phyloP scores from a whole-genome alignment of 2,888 invertebrate genomes.

The Linnaemya vulpina region DNA sequence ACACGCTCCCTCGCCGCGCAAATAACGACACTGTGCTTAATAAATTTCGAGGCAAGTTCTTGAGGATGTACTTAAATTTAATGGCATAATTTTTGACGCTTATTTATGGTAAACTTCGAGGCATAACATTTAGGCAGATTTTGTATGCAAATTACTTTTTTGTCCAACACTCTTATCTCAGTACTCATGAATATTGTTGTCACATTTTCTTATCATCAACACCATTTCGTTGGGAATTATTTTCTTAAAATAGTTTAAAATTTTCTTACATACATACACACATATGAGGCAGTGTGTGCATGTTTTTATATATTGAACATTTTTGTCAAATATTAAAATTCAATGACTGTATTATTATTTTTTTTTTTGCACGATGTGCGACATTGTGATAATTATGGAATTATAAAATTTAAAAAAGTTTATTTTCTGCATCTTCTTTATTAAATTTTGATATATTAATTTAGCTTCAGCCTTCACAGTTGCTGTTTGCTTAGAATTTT shows the following conservation, averaged over 20 bases:
- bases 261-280: neutral
- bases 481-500: too few species aligned
- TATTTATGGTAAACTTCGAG: constrained; percentile 61
- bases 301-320: constrained; percentile 29
- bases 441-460: neutral
- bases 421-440: neutral
- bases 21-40: neutral
- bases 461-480: neutral
- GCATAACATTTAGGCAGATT: constrained; percentile 69
- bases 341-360: neutral
- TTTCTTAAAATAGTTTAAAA: neutral
- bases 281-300: constrained; percentile 37
- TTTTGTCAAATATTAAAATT: too few species aligned
- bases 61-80: constrained; percentile 63
- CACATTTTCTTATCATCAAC: constrained; percentile 65
- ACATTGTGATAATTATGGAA: neutral
- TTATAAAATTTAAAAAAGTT: neutral
- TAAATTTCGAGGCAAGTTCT: neutral
- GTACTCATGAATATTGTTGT: constrained; percentile 67
- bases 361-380: neutral
- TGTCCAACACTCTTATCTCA: constrained; percentile 61
- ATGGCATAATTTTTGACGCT: constrained; percentile 68
- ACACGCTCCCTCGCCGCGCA: constrained; percentile 16
- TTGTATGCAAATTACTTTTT: constrained; percentile 66
- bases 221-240: constrained; percentile 30